phyloP scores from a whole-genome alignment of 2,888 invertebrate genomes.

The Drosophila percnosoma region DNA sequence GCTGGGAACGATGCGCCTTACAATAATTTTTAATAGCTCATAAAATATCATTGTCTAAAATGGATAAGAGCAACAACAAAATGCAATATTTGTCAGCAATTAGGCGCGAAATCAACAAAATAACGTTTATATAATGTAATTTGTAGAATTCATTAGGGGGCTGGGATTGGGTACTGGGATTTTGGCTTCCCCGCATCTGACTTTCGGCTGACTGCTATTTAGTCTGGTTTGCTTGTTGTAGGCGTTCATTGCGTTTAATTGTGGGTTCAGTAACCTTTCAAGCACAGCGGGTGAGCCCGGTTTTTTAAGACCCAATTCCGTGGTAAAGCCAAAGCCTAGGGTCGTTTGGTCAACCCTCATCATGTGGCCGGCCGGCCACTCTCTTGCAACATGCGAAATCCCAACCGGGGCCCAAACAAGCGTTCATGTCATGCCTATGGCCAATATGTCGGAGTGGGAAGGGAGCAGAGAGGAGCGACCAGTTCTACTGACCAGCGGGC shows the following conservation, averaged over 20 bases:
- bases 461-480: slow-evolving; percentile 1
- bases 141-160: slow-evolving; percentile 55
- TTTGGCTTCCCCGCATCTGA: slow-evolving; percentile 48
- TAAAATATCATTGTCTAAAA: slow-evolving; percentile 66
- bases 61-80: slow-evolving; percentile 41
- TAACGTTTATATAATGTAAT: slow-evolving; percentile 41
- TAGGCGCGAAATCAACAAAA: slow-evolving; percentile 44
- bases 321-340: slow-evolving; percentile 35
- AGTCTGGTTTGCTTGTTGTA: slow-evolving; percentile 36
- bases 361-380: slow-evolving; percentile 33
- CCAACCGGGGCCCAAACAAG: slow-evolving; percentile 58
- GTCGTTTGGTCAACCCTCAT: slow-evolving; percentile 72
- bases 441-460: slow-evolving; percentile 29
- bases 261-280: slow-evolving; percentile 81
- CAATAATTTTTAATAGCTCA: slow-evolving; percentile 73
- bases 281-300: slow-evolving; percentile 43
- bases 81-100: slow-evolving; percentile 64
- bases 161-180: slow-evolving; percentile 29
- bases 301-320: slow-evolving; percentile 30
- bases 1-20: slow-evolving; percentile 48
- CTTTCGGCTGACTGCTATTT: slow-evolving; percentile 16
- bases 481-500: slow-evolving; percentile 71
- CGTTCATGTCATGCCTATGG: slow-evolving; percentile 60
- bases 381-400: slow-evolving; percentile 73
- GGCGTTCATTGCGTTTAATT: slow-evolving; percentile 72